phyloP scores from a whole-genome alignment of 2,888 invertebrate species.

The Ischnus inquisitorius region DNA sequence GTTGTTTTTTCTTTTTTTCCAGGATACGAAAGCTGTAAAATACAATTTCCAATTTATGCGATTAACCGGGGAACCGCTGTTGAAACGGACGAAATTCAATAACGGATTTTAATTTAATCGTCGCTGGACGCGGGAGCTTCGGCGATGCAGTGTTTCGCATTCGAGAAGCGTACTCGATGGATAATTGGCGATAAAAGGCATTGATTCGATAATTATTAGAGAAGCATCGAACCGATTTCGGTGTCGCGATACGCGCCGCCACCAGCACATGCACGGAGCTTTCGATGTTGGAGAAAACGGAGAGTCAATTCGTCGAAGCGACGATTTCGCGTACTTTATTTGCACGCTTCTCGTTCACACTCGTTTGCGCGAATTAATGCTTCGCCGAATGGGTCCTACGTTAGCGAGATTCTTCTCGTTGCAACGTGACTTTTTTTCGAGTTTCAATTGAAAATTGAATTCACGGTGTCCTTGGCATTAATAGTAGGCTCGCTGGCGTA shows the following conservation, averaged over 20 bases:
- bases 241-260: not conserved
- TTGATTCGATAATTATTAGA: slow-evolving; percentile 19
- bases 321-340: slow-evolving; percentile 18
- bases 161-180: not conserved
- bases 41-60: not conserved
- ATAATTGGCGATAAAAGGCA: slow-evolving; percentile 32
- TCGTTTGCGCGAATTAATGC: slow-evolving; percentile 55
- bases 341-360: not conserved
- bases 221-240: slow-evolving; percentile 9
- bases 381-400: slow-evolving; percentile 7
- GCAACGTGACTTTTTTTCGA: slow-evolving; percentile 3
- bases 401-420: not conserved
- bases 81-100: not conserved
- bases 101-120: slow-evolving; percentile 1
- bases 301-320: slow-evolving; percentile 20
- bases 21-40: not conserved
- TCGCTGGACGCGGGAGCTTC: not conserved
- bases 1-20: not conserved
- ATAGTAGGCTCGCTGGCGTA: not conserved
- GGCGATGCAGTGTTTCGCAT: not conserved
- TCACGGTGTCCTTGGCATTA: slow-evolving; percentile 37
- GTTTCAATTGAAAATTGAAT: slow-evolving; percentile 38
- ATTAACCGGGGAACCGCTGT: not conserved
- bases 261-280: too few species aligned
- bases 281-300: not conserved